A percentile compares a stretch with the other conserved stretches of the same genome.
phyloP scores from a whole-genome alignment of 1,140 invertebrate genomes.

The Caenorhabditis briggsae region DNA sequence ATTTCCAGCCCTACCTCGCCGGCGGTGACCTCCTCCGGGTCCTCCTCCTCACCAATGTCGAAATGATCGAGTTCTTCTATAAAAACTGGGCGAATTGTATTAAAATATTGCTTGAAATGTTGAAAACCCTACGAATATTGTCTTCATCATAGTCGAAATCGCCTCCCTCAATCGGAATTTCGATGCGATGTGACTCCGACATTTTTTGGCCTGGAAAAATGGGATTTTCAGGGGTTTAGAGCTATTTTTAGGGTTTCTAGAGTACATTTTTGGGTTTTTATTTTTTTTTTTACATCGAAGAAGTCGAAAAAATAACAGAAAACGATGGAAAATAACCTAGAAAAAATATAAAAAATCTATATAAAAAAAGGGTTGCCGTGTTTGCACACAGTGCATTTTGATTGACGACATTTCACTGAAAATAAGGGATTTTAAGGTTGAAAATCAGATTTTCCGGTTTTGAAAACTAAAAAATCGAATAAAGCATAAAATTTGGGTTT shows the following conservation, averaged over 20 bases:
- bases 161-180: conserved; percentile 10
- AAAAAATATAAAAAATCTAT: no score
- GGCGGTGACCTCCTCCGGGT: conserved; percentile 8
- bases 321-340: neutral
- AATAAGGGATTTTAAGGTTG: no score
- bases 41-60: conserved; percentile 57
- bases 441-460: no score
- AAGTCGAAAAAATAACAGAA: neutral
- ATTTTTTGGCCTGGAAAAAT: conserved; percentile 16
- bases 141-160: conserved; percentile 17
- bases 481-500: no score
- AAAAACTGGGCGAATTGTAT: conserved; percentile 1
- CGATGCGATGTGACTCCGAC: neutral
- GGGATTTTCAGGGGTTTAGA: neutral
- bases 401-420: conserved; percentile 16
- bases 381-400: neutral
- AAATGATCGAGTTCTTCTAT: conserved; percentile 58
- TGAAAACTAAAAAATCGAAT: no score
- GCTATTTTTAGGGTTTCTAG: neutral
- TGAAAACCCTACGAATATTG: neutral
- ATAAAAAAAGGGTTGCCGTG: conserved; percentile 24
- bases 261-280: no score
- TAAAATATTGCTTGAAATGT: neutral
- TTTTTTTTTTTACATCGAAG: no score
- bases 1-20: neutral